Evolutionary conservation across 2,797 vertebrate species (phyloP), one percentile per base, ranked within the genome.

Genomic region (Rhynchonycteris naso): DNA sequence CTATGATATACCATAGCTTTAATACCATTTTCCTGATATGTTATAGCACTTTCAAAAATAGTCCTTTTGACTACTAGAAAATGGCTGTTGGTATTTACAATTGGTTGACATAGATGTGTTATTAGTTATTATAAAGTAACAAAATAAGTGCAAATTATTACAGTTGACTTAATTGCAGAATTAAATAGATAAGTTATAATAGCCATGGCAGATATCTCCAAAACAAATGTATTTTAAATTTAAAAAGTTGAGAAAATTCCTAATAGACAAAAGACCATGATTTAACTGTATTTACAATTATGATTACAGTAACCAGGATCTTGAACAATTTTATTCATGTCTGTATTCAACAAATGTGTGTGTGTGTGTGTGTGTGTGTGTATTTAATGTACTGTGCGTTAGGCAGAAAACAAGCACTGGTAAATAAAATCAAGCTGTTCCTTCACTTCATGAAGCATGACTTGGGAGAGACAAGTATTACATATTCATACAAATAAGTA

Each of bases 21-120:
- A 81, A 65, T 78, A 33, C 28, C n/a, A 38, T 85, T 80, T 91
- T 90, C 65, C 33, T 84, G 65, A 84, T 65, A 75, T 19, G 76
- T 76, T 91, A 91, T 65, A 80, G 91, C 66, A 63, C 52, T 66
- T 69, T 87, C 8, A 80, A n/a, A 91, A 95, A 74, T 89, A 93
- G 2, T 8, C 22, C 7, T 52, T 91, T 92, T 90, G 52, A 61
- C 65, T 88, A 35, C 35, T 85, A 87, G 21, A 28, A 63, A 86
- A 30, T 65, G 12, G 11, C 74, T 95, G 35, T 54, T 90, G 86
- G 3, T 78, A 56, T 87, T 95, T 91, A 28, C 79, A 88, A 61
- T 75, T 75, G 26, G 15, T 85, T 75, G 33, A 69, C 87, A 22
- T 68, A 80, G 7, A 19, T 78, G 4, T 78, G 50, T 30, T 54